A percentile compares a stretch with the other conserved stretches of the same genome.
Evolutionary conservation across 2,797 vertebrate genomes (phyloP).

Genomic region (Crenuchus spilurus): DNA sequence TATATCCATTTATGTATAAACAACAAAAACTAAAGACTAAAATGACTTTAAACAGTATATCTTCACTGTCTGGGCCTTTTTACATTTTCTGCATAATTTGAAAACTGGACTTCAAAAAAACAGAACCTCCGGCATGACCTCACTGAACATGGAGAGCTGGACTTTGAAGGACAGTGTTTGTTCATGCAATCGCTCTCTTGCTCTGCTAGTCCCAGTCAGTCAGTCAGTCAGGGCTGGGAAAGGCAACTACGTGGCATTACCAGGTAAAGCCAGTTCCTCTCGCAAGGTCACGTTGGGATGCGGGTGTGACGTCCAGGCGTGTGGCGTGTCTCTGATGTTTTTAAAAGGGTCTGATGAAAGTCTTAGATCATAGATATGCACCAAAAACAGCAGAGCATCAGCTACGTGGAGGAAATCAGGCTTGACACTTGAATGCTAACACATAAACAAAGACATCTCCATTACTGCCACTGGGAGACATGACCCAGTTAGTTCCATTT

Average conservation of each 20-base stretch:
- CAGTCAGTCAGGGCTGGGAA: constrained; percentile 50
- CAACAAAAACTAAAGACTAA: background rate
- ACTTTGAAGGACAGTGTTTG: constrained; percentile 72
- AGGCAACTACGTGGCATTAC: constrained; percentile 63
- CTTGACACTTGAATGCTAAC: constrained; percentile 9
- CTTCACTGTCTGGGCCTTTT: no score
- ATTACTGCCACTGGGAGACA: background rate
- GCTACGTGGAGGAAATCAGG: background rate
- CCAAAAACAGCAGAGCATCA: constrained; percentile 20
- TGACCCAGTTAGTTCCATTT: no score
- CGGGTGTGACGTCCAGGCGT: constrained; percentile 46
- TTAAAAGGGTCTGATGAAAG: constrained; percentile 47
- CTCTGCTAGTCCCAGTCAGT: constrained; percentile 71
- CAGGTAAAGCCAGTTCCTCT: constrained; percentile 74
- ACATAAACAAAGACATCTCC: constrained; percentile 4
- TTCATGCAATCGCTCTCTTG: constrained; percentile 74
- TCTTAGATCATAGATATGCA: constrained; percentile 32
- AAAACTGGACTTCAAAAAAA: constrained; percentile 6
- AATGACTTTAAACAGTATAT: no score
- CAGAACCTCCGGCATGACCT: constrained; percentile 2
- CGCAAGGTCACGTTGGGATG: constrained; percentile 66
- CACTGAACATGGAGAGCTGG: constrained; percentile 12
- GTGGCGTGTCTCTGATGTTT: constrained; percentile 29
- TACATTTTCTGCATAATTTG: no score
- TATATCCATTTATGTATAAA: background rate